Conservation (phyloP, 2,113 vertebrate genomes). For the Galbula dea region DNA sequence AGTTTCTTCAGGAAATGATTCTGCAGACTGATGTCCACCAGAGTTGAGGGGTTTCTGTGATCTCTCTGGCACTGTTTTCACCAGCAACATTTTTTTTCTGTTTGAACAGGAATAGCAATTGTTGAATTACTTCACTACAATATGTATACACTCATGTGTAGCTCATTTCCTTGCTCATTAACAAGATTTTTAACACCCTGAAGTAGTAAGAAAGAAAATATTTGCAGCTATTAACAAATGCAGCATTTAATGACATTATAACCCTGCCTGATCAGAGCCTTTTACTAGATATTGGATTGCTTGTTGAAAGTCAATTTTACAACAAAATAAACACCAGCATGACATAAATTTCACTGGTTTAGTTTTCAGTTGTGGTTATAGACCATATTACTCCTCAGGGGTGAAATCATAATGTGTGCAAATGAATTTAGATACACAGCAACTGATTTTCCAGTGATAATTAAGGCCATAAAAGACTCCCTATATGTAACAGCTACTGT, state of each 20-base stretch:
- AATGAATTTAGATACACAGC: constrained; percentile 70
- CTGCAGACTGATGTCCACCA: background rate
- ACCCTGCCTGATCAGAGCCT: constrained; percentile 25
- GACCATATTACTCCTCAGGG: constrained; percentile 63
- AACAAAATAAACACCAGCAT: constrained; percentile 20
- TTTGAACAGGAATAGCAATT: constrained; percentile 26
- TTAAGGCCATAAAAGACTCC: constrained; percentile 70
- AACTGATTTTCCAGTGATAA: constrained; percentile 64
- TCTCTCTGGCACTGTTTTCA: background rate
- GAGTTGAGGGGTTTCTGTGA: background rate
- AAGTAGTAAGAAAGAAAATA: constrained; percentile 33
- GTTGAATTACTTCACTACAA: constrained; percentile 18
- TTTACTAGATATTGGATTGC: constrained; percentile 31
- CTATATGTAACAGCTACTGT: constrained; percentile 58
- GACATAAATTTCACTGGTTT: constrained; percentile 65
- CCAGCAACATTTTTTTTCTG: constrained; percentile 5
- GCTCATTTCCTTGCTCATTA: constrained; percentile 49
- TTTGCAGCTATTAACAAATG: constrained; percentile 53
- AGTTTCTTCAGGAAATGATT: background rate
- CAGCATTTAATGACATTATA: constrained; percentile 59
- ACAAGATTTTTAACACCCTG: constrained; percentile 22
- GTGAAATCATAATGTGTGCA: constrained; percentile 55
- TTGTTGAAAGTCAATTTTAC: constrained; percentile 61
- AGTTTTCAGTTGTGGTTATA: constrained; percentile 62
- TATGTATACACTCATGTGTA: constrained; percentile 20